Evolutionary conservation across 30 jellyfish, hydroid and myxozoan genomes (phyloP).

Genomic region (Aurelia sp.): DNA sequence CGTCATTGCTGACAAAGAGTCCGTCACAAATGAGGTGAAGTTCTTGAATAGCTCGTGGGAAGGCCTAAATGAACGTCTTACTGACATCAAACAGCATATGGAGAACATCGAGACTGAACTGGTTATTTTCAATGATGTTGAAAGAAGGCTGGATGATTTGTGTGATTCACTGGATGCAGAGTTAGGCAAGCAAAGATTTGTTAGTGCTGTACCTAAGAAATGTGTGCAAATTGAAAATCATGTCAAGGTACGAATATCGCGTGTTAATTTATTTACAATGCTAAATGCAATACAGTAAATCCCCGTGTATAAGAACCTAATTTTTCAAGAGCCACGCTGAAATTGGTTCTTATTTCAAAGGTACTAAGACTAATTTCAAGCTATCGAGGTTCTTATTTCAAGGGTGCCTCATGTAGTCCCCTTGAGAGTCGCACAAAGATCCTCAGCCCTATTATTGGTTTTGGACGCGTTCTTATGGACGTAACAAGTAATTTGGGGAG

Average conservation of each 20-base stretch:
- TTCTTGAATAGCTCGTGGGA: constrained; percentile 68
- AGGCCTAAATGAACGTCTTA: constrained; percentile 41
- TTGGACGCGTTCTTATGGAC: too few species aligned
- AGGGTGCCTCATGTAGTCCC: too few species aligned
- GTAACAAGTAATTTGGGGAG: too few species aligned
- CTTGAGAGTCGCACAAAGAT: too few species aligned
- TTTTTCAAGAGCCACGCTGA: too few species aligned
- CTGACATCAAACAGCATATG: constrained; percentile 61
- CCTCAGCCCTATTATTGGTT: too few species aligned
- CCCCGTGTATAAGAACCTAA: too few species aligned
- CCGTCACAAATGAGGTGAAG: constrained; percentile 58
- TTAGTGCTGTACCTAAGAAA: constrained; percentile 73
- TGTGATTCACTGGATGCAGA: constrained; percentile 47
- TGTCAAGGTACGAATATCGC: constrained; percentile 46
- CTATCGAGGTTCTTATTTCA: too few species aligned
- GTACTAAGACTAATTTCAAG: too few species aligned
- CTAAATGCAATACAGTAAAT: too few species aligned
- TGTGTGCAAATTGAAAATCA: constrained; percentile 46
- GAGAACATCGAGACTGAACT: constrained; percentile 46
- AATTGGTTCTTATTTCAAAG: too few species aligned
- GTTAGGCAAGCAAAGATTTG: constrained; percentile 53
- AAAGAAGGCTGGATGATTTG: constrained; percentile 55
- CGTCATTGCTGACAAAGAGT: constrained; percentile 70
- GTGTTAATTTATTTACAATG: too few species aligned
- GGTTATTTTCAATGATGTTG: constrained; percentile 47